Evolutionary conservation across 2,797 vertebrate species (phyloP), one percentile per base, ranked within the genome.

Genomic region (Sternotherus odoratus): DNA sequence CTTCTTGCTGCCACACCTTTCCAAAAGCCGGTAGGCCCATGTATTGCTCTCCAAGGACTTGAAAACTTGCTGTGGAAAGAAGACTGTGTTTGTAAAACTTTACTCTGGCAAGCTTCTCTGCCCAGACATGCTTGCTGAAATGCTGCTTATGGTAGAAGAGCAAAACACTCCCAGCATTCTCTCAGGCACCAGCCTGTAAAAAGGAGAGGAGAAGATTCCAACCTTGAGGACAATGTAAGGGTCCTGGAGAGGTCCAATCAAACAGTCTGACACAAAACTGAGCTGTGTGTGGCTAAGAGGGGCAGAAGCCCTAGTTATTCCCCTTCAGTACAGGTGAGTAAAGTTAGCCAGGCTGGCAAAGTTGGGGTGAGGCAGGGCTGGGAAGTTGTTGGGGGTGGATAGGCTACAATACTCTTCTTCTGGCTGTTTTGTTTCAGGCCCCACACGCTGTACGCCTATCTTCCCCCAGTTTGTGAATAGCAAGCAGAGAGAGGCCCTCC

Each of bases 1-100:
- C 4, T 6, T 50, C 80, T 87, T 90, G 56, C 50, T 54, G 91
- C 81, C 81, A 24, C 2, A 75, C 80, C 36, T 53, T 85, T 86
- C 72, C 26, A 26, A 63, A 23, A 86, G 19, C 6, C 39, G 30
- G 26, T 4, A 24, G 26, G 2, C 43, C 53, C 4, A 0, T 39
- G 24, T 53, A 87, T 87, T 91, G n/a, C 8, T 90, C 80, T 86
- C 36, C 90, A 72, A 43, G 16, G 39, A 74, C 33, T 15, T 82
- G 56, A 93, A 75, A 12, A 57, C 60, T 3, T 19, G 66, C 23
- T 48, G 26, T 12, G 13, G 13, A 88, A 57, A 28, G 80, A 36
- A 77, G 57, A 2, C 9, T 72, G 1, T 19, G 10, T 36, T 57
- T 91, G 49, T 0, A 0, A 56, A 28, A 60, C 57, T 5, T 1